These are phyloP conservation scores for Pseudachorutes palmiensis DNA, from an alignment of 1,140 invertebrate species.

Conservation along the genomic window DNA sequence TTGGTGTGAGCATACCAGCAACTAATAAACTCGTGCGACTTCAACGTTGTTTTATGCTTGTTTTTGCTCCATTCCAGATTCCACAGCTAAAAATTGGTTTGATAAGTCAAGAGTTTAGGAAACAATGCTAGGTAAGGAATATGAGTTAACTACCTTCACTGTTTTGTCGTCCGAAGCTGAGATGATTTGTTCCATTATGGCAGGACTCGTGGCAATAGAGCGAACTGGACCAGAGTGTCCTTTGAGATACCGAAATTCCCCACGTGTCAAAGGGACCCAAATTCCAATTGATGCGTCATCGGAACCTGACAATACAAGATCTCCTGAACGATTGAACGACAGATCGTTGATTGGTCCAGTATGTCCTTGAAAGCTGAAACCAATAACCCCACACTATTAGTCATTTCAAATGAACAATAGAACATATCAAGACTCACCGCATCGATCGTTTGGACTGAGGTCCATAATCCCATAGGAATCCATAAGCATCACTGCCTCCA, in stretches of 20 bases:
- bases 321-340: conserved; percentile 19
- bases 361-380: conserved; percentile 32
- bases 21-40: conserved; percentile 14
- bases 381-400: background rate
- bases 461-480: conserved; percentile 20
- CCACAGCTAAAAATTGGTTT: conserved; percentile 4
- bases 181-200: background rate
- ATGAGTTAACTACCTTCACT: conserved; percentile 23
- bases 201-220: conserved; percentile 25
- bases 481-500: conserved; percentile 1
- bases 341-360: conserved; percentile 23
- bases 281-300: conserved; percentile 22
- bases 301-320: conserved; percentile 24
- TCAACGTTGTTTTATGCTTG: background rate
- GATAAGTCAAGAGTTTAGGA: too few species aligned
- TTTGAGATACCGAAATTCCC: conserved; percentile 18
- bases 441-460: background rate
- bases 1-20: conserved; percentile 25
- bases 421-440: background rate
- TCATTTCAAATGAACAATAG: background rate
- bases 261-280: conserved; percentile 31
- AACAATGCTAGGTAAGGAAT: background rate
- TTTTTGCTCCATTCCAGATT: background rate
- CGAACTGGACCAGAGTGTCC: conserved; percentile 22
- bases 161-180: conserved; percentile 30